These are phyloP conservation scores for Octopus sinensis DNA, from an alignment of 1,140 invertebrate genomes.

Conservation along the genomic window DNA sequence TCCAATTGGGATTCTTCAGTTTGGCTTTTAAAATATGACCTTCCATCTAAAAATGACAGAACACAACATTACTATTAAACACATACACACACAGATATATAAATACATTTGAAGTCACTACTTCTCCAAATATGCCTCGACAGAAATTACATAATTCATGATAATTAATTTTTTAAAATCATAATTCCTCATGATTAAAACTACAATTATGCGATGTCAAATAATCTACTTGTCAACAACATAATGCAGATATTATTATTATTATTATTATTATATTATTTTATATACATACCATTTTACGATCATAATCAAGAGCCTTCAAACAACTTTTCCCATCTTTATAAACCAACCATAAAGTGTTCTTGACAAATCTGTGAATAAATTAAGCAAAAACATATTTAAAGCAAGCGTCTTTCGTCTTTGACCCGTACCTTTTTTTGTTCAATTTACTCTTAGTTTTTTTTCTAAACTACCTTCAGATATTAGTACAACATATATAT, in stretches of 20 bases:
- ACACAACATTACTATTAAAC: neutral
- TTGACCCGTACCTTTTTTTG: too few relatives aligned
- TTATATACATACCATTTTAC: too few relatives aligned
- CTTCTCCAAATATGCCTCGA: neutral
- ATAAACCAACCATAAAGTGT: slow-evolving; percentile 86
- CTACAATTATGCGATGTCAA: neutral
- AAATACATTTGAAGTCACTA: neutral
- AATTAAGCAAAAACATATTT: slow-evolving; percentile 11
- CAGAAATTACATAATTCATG: neutral
- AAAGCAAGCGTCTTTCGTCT: too few relatives aligned
- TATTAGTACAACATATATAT: too few relatives aligned
- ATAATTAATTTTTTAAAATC: neutral
- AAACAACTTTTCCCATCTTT: slow-evolving; percentile 79
- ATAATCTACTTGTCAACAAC: too few relatives aligned
- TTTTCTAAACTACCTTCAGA: too few relatives aligned
- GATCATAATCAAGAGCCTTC: slow-evolving; percentile 63
- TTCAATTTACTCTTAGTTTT: too few relatives aligned
- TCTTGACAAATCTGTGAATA: slow-evolving; percentile 76
- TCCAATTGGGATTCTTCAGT: slow-evolving; percentile 84
- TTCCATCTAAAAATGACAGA: slow-evolving; percentile 62
- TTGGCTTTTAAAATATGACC: slow-evolving; percentile 69
- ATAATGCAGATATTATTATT: too few relatives aligned
- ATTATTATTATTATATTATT: too few relatives aligned
- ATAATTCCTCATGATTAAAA: neutral
- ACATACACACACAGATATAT: neutral